Base-by-base conservation (phyloP, 2,888 invertebrate genomes). In the Hartigia nigra region DNA sequence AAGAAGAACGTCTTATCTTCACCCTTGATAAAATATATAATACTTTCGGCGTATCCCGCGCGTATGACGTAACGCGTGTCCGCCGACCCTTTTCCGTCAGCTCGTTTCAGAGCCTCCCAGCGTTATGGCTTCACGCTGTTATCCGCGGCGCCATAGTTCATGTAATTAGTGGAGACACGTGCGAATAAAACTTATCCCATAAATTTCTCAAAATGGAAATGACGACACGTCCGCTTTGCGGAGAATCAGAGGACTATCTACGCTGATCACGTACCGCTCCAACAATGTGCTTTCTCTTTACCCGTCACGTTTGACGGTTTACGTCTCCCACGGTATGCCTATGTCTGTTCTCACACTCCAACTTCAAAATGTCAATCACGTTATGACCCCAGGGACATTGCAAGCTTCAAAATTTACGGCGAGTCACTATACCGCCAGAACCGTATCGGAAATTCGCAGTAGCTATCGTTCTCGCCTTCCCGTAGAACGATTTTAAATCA, bases 301-400 rank as follows among this genome's bases (percentile, higher is more conserved):
- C 83, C 81, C 83, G 84, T 88, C 87, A 87, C 86, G 86, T 87
- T 87, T 88, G 87, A 88, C 86, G 86, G 85, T 87, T 88, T 86
- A 86, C 86, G 87, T 87, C 86, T 85, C 82, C 81, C 84, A 81
- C 85, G 84, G 85, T 86, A 85, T 83, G 83, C 82, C 82, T 84
- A 84, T 80, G 79, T 72, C 72, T 72, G 82, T 78, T 75, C 82
- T 85, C 81, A 74, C 78, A 79, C 80, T 75, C 69, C 78, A 80
- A 79, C 81, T 35, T 76, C 72, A 74, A 74, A 78, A 82, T 81
- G 83, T 80, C 83, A 82, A 82, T 82, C 81, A 82, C 79, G 39
- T 76, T 31, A 79, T 76, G 77, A 77, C 80, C 80, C 80, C 70
- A 75, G 78, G 78, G 81, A 81, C 76, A 77, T 78, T 69, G 55